These are phyloP conservation scores for Limonius californicus DNA, from an alignment of 1,140 invertebrate species.

Conservation along the genomic window DNA sequence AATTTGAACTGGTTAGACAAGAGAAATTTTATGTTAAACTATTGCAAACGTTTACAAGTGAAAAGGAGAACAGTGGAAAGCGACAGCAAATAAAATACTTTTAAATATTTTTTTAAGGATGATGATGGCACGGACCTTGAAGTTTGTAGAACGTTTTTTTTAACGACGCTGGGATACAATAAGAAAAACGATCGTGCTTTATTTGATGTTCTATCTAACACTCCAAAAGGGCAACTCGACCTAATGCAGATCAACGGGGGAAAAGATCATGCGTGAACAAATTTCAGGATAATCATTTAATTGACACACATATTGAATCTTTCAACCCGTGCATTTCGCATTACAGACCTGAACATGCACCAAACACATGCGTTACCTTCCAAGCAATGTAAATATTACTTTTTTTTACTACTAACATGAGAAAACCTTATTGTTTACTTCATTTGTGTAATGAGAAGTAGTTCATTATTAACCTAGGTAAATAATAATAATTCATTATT, in stretches of 20 bases:
- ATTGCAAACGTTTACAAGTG: neutral
- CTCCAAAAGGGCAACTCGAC: neutral
- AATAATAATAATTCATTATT: too few species aligned
- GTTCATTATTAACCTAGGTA: too few species aligned
- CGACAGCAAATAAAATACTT: neutral
- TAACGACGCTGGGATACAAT: neutral
- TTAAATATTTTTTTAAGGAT: neutral
- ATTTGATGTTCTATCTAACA: neutral
- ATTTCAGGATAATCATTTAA: neutral
- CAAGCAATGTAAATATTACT: conserved; percentile 17
- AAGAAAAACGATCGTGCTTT: neutral
- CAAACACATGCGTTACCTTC: conserved; percentile 20
- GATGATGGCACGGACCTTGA: neutral
- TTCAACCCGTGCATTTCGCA: conserved; percentile 20
- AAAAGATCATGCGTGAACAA: neutral
- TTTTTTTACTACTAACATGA: too few species aligned
- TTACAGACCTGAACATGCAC: conserved; percentile 20
- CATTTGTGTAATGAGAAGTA: too few species aligned
- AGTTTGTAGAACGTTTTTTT: neutral
- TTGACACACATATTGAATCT: conserved; percentile 38
- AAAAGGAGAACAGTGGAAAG: neutral
- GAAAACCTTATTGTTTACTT: too few species aligned
- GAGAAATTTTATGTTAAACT: neutral
- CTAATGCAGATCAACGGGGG: neutral
- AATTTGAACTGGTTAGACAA: neutral